Conservation (phyloP, 1,140 invertebrate species). For the Linepithema humile region DNA sequence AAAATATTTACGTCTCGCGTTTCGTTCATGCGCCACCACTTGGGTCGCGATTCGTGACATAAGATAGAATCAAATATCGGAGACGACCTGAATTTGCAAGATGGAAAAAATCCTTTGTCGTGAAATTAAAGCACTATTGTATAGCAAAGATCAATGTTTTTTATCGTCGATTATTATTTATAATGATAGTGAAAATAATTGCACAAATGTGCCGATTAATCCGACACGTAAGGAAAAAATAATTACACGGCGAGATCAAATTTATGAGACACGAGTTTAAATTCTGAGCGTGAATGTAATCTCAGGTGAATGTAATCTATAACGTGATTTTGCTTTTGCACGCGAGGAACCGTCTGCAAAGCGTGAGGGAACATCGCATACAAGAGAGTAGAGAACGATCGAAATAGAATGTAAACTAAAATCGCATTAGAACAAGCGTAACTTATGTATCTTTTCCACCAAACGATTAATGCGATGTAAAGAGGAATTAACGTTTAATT, state of each 20-base stretch:
- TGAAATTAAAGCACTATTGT: neutral
- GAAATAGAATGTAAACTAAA: slow-evolving; percentile 3
- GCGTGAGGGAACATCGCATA: neutral
- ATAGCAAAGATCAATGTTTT: neutral
- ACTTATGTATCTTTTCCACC: no score
- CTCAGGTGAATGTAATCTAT: neutral
- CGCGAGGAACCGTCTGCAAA: neutral
- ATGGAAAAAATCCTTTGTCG: neutral
- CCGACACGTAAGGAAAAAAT: neutral
- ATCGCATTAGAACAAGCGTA: neutral
- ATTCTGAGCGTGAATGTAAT: neutral
- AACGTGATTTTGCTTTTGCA: slow-evolving; percentile 11
- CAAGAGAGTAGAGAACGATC: neutral
- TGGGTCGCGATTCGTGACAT: neutral
- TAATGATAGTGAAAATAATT: neutral
- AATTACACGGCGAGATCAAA: neutral
- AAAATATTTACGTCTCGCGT: slow-evolving; percentile 50
- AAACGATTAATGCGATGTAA: no score
- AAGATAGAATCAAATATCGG: neutral
- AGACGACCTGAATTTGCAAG: neutral
- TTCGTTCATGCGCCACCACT: slow-evolving; percentile 9
- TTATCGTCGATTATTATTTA: neutral
- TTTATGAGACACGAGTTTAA: slow-evolving; percentile 1
- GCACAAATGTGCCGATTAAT: neutral
- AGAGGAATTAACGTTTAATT: neutral